phyloP scores from a whole-genome alignment of 2,888 invertebrate species.

The Eupithecia subumbrata region DNA sequence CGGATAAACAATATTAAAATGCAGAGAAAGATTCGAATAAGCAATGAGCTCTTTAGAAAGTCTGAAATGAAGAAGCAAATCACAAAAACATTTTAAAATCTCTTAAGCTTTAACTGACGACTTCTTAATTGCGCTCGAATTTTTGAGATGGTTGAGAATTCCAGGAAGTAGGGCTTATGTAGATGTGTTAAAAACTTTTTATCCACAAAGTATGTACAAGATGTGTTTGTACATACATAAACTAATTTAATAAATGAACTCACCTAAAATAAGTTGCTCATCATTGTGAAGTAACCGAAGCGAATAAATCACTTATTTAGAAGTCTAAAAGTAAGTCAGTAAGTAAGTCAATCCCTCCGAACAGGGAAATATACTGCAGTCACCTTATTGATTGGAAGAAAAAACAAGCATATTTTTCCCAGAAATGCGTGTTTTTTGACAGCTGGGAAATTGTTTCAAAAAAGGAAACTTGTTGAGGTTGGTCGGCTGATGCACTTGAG shows the following conservation, averaged over 20 bases:
- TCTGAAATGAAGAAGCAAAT: constrained; percentile 17
- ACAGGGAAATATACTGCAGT: no score
- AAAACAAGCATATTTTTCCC: not conserved
- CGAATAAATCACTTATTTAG: no score
- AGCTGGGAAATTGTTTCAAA: constrained; percentile 37
- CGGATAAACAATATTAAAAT: constrained; percentile 21
- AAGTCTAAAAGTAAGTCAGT: no score
- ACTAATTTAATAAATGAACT: no score
- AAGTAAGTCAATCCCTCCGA: no score
- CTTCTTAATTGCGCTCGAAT: constrained; percentile 3
- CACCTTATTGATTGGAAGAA: not conserved
- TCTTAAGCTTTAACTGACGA: constrained; percentile 19
- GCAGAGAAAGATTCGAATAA: constrained; percentile 16
- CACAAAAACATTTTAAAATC: constrained; percentile 8
- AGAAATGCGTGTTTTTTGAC: not conserved
- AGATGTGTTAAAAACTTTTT: not conserved
- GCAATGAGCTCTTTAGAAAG: constrained; percentile 16
- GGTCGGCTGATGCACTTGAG: constrained; percentile 53
- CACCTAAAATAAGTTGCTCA: no score
- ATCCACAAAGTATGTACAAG: no score
- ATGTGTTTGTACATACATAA: no score
- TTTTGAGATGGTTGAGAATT: not conserved
- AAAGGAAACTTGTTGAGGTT: constrained; percentile 53
- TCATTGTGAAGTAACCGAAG: no score
- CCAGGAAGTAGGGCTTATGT: not conserved